Evolutionary conservation across 2,113 vertebrate genomes (phyloP), one percentile per base, ranked within the genome.

Genomic region (Chaetops frenatus): DNA sequence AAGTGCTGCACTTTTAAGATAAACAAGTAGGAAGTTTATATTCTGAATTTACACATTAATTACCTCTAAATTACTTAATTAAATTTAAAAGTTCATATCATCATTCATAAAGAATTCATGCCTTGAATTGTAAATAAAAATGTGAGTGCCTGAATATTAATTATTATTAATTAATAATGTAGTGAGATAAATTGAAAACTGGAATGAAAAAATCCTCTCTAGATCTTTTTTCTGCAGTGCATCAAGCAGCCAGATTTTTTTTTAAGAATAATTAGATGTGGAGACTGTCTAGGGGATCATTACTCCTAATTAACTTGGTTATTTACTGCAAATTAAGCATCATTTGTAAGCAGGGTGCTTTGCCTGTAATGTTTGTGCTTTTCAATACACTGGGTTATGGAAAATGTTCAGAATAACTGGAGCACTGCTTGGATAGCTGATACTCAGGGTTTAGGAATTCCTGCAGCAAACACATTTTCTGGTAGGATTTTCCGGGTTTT

Each of bases 101-200:
- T 98, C 96, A 91, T 97, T 97, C 98, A 98, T 99, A 98, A 99
- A 99, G 97, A 99, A 99, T 99, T 99, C 97, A 99, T 99, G 98
- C 97, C 98, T 96, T 88, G 98, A 98, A 98, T 98, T 98, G 98
- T 98, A 98, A 99, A 98, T 98, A 98, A 99, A 98, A 98, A 98
- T 97, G 97, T 71, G 94, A 95, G 97, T 97, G 97, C 96, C 98
- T 99, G 98, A 99, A 99, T 99, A 99, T 99, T 99, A 99, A 99
- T 99, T 98, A 98, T 98, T 95, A 97, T 98, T 98, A 99, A 99
- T 99, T 99, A 99, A 99, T 99, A 99, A 99, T 99, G 98, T 97
- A 96, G 98, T 98, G 98, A 98, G 98, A 99, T 98, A 97, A 97
- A 98, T 97, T 97, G 98, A 96, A 97, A 97, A 97, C 93, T 69